Evolutionary conservation across 2,113 vertebrate genomes (phyloP).

Genomic region (Seriola aureovittata): DNA sequence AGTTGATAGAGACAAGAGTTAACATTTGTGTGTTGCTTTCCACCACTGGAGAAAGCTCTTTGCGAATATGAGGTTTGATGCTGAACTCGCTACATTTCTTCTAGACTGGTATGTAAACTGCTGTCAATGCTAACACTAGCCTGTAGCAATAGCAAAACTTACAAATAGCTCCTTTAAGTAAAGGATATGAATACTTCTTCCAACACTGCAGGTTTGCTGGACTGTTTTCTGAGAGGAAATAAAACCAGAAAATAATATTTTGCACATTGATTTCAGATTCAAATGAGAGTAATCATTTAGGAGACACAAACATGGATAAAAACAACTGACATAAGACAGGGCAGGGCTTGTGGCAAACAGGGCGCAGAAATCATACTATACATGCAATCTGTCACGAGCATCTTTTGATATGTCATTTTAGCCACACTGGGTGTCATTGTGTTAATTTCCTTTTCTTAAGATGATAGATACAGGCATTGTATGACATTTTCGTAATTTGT

Average conservation of each 20-base stretch:
- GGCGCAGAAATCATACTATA: too few relatives aligned
- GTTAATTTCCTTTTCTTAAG: not conserved
- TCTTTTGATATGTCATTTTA: not conserved
- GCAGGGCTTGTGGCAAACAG: not conserved
- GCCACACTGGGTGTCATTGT: not conserved
- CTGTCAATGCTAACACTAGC: too few relatives aligned
- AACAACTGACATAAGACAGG: too few relatives aligned
- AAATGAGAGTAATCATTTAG: not conserved
- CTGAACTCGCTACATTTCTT: too few relatives aligned
- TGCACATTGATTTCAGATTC: not conserved
- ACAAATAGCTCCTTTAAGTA: too few relatives aligned
- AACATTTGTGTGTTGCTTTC: too few relatives aligned
- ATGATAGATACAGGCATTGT: not conserved
- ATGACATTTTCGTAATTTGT: not conserved
- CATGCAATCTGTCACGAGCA: not conserved
- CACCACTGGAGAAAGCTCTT: too few relatives aligned
- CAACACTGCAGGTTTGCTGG: not conserved
- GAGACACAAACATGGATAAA: too few relatives aligned
- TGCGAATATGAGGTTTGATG: too few relatives aligned
- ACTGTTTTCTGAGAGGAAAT: not conserved
- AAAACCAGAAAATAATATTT: not conserved
- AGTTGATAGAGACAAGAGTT: too few relatives aligned
- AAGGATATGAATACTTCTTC: not conserved
- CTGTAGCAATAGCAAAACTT: too few relatives aligned
- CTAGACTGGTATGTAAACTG: too few relatives aligned